Evolutionary conservation across 2,888 invertebrate species (phyloP), one percentile per base, ranked within the genome.

Genomic region (Pollenia amentaria): DNA sequence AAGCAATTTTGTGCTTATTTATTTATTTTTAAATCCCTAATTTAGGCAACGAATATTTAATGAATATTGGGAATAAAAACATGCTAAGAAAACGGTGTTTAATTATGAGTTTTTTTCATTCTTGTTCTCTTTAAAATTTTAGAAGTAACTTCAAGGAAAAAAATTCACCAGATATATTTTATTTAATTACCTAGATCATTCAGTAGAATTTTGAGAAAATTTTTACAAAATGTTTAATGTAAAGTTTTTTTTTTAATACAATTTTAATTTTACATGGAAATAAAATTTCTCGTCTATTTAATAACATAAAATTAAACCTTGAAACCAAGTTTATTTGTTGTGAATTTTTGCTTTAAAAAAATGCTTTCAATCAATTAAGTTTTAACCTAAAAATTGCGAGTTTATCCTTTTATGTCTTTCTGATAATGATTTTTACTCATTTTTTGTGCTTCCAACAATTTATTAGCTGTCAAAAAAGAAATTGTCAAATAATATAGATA

Each of bases 401-500:
- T 57, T 57, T 55, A 55, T 10, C 11, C 3, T 21, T 10, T 55
- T 9, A 55, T 14, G 11, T 21, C 9, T 21, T 55, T 55, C 21
- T 8, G 18, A 9, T 11, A 55, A 21, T 55, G 55, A 55, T 55
- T 55, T 53, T 11, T 21, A 55, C 4, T 12, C 11, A 57, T 57
- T 38, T 40, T 38, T 60, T 60, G 38, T 21, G 3, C 6, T 42
- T 7, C 14, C 2, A 73, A 38, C 18, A 46, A 64, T 51, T 55
- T 72, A 55, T 80, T 48, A 65, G 44, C 16, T 80, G 64, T 46
- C 46, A 72, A 83, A 75, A 62, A 70, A 21, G 18, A 77, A 51
- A 84, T 72, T 73, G 57, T 57, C 42, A 67, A 67, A 57, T 72
- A 72, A 72, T 57, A 57, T 57, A 51, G 77, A 78, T 67, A 78